Base-by-base conservation (phyloP, 2,113 vertebrate species). In the Chaetura pelagica region DNA sequence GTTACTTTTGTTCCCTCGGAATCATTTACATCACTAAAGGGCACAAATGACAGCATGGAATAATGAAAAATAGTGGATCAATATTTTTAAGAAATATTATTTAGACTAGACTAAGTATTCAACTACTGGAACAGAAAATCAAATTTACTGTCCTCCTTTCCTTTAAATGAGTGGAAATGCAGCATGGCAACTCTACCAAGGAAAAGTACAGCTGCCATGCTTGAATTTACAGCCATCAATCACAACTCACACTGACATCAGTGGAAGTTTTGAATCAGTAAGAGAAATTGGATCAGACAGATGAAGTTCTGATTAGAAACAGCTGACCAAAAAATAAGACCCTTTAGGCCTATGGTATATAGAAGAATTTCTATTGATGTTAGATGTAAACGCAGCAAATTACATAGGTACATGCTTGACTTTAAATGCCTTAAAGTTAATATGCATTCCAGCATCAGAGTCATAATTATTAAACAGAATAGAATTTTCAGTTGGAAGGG, bases 11-110 rank as follows among this genome's bases (percentile, higher is more conserved):
- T 49, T 87, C 32, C 44, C 34, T 79, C 84, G 69, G 68, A 95
- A 90, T 22, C 23, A 74, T 63, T 80, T 77, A 51, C 27, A 3
- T 49, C 77, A 72, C 23, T 62, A 89, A 96, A 96, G 71, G 87
- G 95, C 84, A 93, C 71, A 83, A 91, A 92, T 93, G 84, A 89
- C 81, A 89, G 35, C 66, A 84, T 32, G 91, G 87, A 97, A 91
- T 71, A 93, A 86, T 34, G 46, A 58, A 85, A 91, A 64, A 79
- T 32, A 79, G 12, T 58, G 30, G 51, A 82, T 66, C 51, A 14
- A 82, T 83, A 58, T 78, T 91, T 94, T 84, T 1, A 58, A 64
- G 14, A 72, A 58, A 16, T 24, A 49, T 62, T 18, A 57, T 46
- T 95, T 76, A 68, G n/a, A 54, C 34, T 62, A 74, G 15, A 69